phyloP scores from a whole-genome alignment of 2,797 vertebrate genomes.

The Falco concolor region DNA sequence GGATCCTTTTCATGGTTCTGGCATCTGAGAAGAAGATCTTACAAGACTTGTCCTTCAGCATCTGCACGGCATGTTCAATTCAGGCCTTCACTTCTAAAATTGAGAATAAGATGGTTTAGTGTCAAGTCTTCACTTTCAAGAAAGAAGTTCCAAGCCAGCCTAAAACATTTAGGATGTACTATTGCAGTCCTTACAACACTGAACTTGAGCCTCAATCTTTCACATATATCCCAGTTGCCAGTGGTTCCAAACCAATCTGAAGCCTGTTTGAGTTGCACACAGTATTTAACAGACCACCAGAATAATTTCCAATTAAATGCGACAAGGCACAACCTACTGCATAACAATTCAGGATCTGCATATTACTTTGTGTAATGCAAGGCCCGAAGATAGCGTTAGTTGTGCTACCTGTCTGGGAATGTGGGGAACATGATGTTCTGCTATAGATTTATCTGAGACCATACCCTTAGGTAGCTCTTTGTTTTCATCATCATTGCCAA shows the following conservation, averaged over 20 bases:
- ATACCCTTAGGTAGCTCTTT: neutral
- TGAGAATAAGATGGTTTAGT: neutral
- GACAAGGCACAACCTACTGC: neutral
- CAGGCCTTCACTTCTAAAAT: neutral
- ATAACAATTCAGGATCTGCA: neutral
- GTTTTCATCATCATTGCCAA: neutral
- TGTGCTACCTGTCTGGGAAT: fast-evolving
- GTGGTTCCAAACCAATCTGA: neutral
- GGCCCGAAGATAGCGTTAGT: neutral
- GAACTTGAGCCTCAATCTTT: neutral
- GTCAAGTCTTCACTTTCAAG: neutral
- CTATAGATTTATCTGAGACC: neutral
- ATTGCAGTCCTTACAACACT: neutral
- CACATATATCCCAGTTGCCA: neutral
- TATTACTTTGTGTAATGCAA: neutral
- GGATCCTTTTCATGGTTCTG: neutral
- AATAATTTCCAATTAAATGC: neutral
- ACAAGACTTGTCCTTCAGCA: neutral
- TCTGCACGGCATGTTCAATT: neutral
- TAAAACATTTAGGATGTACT: neutral
- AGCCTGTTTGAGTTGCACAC: neutral
- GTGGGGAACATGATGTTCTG: neutral
- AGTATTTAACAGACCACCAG: neutral
- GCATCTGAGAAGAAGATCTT: neutral
- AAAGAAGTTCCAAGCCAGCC: neutral